Evolutionary conservation across 2,797 vertebrate genomes (phyloP), one percentile per base, ranked within the genome.

Genomic region (Betta splendens): DNA sequence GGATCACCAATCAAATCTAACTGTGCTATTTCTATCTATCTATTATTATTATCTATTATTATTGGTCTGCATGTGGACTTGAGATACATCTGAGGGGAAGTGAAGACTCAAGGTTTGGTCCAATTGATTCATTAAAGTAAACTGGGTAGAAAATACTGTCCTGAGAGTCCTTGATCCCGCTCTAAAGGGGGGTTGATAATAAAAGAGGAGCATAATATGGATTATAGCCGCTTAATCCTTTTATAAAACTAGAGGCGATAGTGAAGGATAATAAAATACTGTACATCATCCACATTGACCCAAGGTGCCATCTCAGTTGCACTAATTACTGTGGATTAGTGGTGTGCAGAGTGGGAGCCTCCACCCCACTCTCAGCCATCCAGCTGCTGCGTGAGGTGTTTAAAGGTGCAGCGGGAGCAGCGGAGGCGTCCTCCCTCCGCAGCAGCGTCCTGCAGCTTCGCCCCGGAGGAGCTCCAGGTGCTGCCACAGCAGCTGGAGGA

Each of bases 401-500:
- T 40, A 11, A 29, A 6, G 58, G 8, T 44, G 20, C 40, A 43
- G 17, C 7, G 9, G 21, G 15, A 59, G 22, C 38, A 47, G 48
- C 40, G 25, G 35, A 49, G 59, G 60, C 43, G 45, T 59, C 45
- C 39, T 60, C 46, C n/a, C 71, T 64, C 20, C 43, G 4, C 51
- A 50, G 31, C 40, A 18, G 42, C 10, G 2, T 52, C 49, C 43
- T 64, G 52, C 5, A 55, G 39, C 29, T 58, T 10, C 64, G n/a
- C 36, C 50, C 15, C 35, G 55, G 33, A 73, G 69, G 57, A 62
- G 50, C 61, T 44, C 16, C 43, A 62, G 62, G 29, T 68, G 60
- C 55, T 77, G 67, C 67, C 55, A 67, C 15, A 21, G 18, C 53
- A 40, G 60, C 60, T 71, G 53, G 49, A 48, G 59, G 50, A 60